Conservation (phyloP, 2,113 vertebrate genomes). For the Plectropomus leopardus region DNA sequence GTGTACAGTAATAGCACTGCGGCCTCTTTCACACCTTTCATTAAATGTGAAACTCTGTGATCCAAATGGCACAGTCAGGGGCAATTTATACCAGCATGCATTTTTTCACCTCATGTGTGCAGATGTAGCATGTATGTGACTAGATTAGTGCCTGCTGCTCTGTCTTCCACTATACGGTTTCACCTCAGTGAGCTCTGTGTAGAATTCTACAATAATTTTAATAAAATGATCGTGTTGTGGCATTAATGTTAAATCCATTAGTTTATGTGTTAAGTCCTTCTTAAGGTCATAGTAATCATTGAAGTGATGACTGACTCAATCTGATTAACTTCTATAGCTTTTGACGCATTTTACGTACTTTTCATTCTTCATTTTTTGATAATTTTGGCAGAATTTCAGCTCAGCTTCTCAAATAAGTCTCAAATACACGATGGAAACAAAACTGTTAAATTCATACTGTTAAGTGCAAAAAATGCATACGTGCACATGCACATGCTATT, state of each 20-base stretch:
- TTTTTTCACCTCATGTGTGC: constrained; percentile 32
- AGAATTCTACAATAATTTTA: background rate
- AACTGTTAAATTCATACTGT: too few relatives aligned
- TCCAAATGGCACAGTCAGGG: constrained; percentile 65
- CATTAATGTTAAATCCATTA: background rate
- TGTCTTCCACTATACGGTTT: constrained; percentile 18
- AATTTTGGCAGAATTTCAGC: too few relatives aligned
- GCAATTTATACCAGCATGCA: constrained; percentile 31
- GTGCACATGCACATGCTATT: too few relatives aligned
- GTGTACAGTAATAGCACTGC: constrained; percentile 44
- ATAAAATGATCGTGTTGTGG: background rate
- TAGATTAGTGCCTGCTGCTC: constrained; percentile 28
- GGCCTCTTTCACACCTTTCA: constrained; percentile 34
- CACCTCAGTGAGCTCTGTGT: background rate
- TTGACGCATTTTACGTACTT: too few relatives aligned
- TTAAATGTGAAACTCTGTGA: constrained; percentile 27
- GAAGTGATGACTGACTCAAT: background rate
- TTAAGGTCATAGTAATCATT: background rate
- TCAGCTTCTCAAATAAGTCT: too few relatives aligned
- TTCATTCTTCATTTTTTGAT: too few relatives aligned
- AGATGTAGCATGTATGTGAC: constrained; percentile 21
- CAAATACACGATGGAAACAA: too few relatives aligned
- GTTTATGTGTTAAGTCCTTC: background rate
- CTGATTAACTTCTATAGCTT: too few relatives aligned
- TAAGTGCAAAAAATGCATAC: too few relatives aligned